Evolutionary conservation across 2,113 vertebrate genomes (phyloP).

Genomic region (Lagenorhynchus albirostris): DNA sequence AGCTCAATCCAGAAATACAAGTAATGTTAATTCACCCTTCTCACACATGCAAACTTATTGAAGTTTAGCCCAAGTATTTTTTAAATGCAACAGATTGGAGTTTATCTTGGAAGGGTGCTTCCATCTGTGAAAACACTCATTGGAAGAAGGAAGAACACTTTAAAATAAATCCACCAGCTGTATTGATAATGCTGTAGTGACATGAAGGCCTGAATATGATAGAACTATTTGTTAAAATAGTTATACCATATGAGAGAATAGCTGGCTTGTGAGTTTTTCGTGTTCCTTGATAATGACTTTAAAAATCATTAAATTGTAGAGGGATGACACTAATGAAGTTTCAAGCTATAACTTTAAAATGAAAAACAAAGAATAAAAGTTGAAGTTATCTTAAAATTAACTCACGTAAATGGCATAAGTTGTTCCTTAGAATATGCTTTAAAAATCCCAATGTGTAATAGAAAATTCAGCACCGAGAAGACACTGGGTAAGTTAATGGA

Average conservation of each 20-base stretch:
- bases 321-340: slow-evolving; percentile 29
- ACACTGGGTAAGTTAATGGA: background rate
- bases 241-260: slow-evolving; percentile 51
- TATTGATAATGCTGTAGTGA: slow-evolving; percentile 70
- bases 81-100: slow-evolving; percentile 75
- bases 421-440: background rate
- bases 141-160: slow-evolving; percentile 70
- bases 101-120: slow-evolving; percentile 70
- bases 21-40: slow-evolving; percentile 56
- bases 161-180: slow-evolving; percentile 76
- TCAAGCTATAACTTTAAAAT: slow-evolving; percentile 38
- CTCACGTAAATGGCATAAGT: background rate
- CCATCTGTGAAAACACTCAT: slow-evolving; percentile 77
- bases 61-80: slow-evolving; percentile 64
- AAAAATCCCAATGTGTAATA: background rate
- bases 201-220: slow-evolving; percentile 49
- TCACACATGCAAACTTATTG: slow-evolving; percentile 60
- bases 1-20: slow-evolving; percentile 36
- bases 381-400: slow-evolving; percentile 51
- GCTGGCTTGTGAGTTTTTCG: slow-evolving; percentile 10
- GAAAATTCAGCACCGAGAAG: background rate
- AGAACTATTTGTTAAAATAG: slow-evolving; percentile 65
- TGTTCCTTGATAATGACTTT: slow-evolving; percentile 46
- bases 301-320: slow-evolving; percentile 47
- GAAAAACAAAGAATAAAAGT: slow-evolving; percentile 20